phyloP scores from a whole-genome alignment of 2,113 vertebrate species.

The Bubo scandiacus region DNA sequence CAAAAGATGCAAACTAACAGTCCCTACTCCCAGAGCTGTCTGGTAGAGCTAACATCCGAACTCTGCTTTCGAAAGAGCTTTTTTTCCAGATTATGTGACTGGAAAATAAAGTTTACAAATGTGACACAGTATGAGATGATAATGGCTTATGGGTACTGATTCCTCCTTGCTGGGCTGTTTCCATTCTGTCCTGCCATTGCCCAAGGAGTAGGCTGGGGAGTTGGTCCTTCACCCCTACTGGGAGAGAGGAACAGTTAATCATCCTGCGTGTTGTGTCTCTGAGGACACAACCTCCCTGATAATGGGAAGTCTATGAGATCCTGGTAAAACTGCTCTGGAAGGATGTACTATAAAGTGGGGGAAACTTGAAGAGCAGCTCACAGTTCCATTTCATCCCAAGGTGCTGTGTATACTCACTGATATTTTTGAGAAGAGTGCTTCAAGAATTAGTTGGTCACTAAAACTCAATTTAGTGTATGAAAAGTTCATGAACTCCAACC shows the following conservation, averaged over 20 bases:
- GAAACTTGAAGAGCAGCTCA: not conserved
- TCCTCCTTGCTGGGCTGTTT: not conserved
- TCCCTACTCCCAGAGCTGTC: conserved; percentile 14
- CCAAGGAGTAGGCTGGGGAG: not conserved
- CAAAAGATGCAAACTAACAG: not conserved
- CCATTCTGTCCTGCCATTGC: not conserved
- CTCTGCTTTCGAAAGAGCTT: not conserved
- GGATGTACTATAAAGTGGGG: not conserved
- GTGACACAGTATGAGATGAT: not conserved
- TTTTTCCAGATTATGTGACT: not conserved
- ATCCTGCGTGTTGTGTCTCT: not conserved
- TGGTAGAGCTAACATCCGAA: not conserved
- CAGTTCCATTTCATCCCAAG: not conserved
- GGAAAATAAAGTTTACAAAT: conserved; percentile 19
- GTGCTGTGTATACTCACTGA: not conserved
- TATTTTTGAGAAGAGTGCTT: not conserved
- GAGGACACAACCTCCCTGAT: not conserved
- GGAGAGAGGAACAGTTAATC: not conserved
- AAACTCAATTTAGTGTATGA: not conserved
- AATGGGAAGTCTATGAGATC: not conserved
- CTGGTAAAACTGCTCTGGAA: not conserved
- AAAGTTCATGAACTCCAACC: not conserved
- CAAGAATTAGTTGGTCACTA: not conserved
- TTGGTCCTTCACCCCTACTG: not conserved
- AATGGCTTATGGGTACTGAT: not conserved